Evolutionary conservation across 2,888 invertebrate genomes (phyloP).

Genomic region (Nycteola revayana): DNA sequence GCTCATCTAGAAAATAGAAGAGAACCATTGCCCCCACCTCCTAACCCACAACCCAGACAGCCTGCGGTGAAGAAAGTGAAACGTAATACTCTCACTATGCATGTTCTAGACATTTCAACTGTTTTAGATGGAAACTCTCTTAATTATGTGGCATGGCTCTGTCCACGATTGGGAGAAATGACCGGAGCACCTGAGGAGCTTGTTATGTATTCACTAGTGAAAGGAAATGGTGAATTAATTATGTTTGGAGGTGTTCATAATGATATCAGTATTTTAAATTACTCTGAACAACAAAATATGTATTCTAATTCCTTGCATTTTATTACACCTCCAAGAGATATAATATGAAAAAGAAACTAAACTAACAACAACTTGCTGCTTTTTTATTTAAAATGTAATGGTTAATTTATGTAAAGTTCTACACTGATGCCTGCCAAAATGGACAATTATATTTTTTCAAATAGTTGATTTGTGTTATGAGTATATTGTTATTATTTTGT

Average conservation of each 20-base stretch:
- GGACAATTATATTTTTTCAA: no score
- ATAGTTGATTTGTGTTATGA: slow-evolving; percentile 10
- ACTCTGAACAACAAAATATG: slow-evolving; percentile 81
- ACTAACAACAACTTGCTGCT: slow-evolving; percentile 11
- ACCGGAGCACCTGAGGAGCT: slow-evolving; percentile 92
- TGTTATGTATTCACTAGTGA: slow-evolving; percentile 93
- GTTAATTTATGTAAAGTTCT: no score
- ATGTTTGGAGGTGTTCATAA: slow-evolving; percentile 98
- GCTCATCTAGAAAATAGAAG: slow-evolving; percentile 67
- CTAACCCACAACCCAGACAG: slow-evolving; percentile 54
- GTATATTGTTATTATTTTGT: slow-evolving; percentile 17
- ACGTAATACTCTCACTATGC: slow-evolving; percentile 89
- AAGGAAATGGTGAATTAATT: slow-evolving; percentile 95
- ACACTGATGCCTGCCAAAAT: slow-evolving; percentile 6
- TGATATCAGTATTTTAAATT: slow-evolving; percentile 84
- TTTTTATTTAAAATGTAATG: no score
- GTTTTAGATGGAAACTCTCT: slow-evolving; percentile 84
- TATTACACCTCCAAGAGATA: slow-evolving; percentile 86
- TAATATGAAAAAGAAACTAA: slow-evolving; percentile 72
- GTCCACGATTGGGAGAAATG: slow-evolving; percentile 85
- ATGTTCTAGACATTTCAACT: slow-evolving; percentile 91
- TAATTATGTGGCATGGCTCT: slow-evolving; percentile 86
- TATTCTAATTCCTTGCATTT: slow-evolving; percentile 91
- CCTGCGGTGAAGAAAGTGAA: slow-evolving; percentile 82
- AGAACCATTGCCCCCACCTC: slow-evolving; percentile 55